A percentile compares a stretch with the other conserved stretches of the same genome.
Evolutionary conservation across 2,888 invertebrate genomes (phyloP).

Genomic region (Exephanes ischioxanthus): DNA sequence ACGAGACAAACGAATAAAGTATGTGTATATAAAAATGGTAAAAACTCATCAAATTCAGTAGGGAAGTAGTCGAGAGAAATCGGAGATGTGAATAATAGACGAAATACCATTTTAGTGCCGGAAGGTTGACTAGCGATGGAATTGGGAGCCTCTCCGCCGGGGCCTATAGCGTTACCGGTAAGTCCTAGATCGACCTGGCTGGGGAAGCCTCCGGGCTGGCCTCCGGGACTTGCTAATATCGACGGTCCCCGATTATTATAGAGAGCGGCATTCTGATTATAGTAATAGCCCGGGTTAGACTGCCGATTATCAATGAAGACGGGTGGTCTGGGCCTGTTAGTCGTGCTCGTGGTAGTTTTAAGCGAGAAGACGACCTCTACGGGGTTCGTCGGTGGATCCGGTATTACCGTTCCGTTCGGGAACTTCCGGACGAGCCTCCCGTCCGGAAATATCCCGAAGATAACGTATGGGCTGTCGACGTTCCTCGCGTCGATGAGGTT

Average conservation of each 20-base stretch:
- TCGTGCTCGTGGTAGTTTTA: conserved; percentile 80
- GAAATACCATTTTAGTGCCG: conserved; percentile 82
- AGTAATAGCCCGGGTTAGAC: conserved; percentile 72
- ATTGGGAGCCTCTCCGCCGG: conserved; percentile 70
- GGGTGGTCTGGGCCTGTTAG: conserved; percentile 80
- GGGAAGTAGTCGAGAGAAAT: conserved; percentile 24
- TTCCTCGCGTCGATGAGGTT: conserved; percentile 89
- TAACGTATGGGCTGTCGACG: conserved; percentile 90
- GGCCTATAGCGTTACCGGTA: conserved; percentile 80
- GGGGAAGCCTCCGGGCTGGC: conserved; percentile 76
- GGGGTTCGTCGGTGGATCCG: conserved; percentile 86
- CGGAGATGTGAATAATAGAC: conserved; percentile 41
- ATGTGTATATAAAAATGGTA: conserved; percentile 33
- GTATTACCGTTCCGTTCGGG: conserved; percentile 92
- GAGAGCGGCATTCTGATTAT: conserved; percentile 78
- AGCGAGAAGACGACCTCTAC: conserved; percentile 84
- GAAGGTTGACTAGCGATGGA: conserved; percentile 73
- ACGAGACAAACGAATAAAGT: conserved; percentile 54
- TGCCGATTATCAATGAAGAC: conserved; percentile 70
- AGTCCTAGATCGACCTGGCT: conserved; percentile 82
- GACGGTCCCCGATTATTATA: conserved; percentile 76
- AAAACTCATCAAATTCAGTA: conserved; percentile 31
- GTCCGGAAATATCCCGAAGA: conserved; percentile 92
- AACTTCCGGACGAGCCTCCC: conserved; percentile 92
- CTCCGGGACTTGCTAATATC: conserved; percentile 74